Evolutionary conservation across 2,888 invertebrate species (phyloP).

Genomic region (Caenorhabditis parvicauda): DNA sequence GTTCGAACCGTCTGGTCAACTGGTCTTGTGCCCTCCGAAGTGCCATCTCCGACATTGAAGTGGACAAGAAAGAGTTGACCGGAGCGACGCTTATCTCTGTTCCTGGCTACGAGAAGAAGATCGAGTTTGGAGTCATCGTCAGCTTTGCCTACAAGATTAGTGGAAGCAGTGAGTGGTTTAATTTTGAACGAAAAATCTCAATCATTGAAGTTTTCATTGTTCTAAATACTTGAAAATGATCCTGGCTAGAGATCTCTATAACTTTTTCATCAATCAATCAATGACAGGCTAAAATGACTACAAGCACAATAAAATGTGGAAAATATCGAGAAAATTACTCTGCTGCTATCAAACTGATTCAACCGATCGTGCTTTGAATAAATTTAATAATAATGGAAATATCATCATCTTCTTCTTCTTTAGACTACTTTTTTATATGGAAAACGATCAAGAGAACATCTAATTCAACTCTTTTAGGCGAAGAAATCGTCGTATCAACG

Average conservation of each 20-base stretch:
- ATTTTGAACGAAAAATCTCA: background rate
- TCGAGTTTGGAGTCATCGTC: constrained; percentile 89
- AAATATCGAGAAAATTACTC: no score
- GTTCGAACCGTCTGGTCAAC: constrained; percentile 83
- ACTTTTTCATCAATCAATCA: no score
- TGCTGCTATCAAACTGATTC: no score
- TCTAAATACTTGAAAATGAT: background rate
- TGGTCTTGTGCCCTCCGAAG: constrained; percentile 96
- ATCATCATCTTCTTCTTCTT: no score
- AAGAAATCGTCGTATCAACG: constrained; percentile 88
- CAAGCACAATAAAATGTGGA: no score
- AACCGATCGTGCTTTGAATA: no score
- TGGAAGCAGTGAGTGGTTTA: constrained; percentile 42
- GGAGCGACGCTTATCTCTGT: constrained; percentile 83
- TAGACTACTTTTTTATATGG: no score
- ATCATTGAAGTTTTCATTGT: background rate
- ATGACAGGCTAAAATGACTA: no score
- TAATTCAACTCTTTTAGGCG: constrained; percentile 64
- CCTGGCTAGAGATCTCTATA: background rate
- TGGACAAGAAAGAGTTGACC: constrained; percentile 85
- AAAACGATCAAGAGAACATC: no score
- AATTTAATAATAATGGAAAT: no score
- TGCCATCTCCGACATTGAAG: constrained; percentile 91
- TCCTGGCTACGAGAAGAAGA: constrained; percentile 84
- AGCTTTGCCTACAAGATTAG: constrained; percentile 86